These are phyloP conservation scores for Sterrhoptilus dennistouni DNA, from an alignment of 2,113 vertebrate genomes.

Conservation along the genomic window DNA sequence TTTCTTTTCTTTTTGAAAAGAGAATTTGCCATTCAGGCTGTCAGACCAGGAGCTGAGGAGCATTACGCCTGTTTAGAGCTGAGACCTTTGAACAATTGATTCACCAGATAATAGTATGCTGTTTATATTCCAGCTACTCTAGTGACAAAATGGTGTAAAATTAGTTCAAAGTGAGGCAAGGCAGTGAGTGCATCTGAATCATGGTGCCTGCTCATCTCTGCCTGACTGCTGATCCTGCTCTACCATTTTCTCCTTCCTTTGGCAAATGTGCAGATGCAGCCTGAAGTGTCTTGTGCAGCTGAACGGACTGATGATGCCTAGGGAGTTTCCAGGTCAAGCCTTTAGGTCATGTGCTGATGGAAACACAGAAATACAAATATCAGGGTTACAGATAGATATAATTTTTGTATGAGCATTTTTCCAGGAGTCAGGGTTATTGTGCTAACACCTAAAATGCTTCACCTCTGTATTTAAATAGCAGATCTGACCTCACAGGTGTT, in stretches of 20 bases:
- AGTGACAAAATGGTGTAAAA: background rate
- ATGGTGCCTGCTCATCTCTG: background rate
- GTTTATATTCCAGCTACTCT: background rate
- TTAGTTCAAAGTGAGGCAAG: background rate
- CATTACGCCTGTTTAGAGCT: background rate
- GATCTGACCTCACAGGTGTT: background rate
- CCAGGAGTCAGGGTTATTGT: background rate
- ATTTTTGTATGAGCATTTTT: background rate
- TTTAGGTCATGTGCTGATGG: background rate
- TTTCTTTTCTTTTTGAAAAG: background rate
- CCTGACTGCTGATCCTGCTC: background rate
- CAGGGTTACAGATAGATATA: background rate
- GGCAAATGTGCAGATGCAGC: fast-evolving
- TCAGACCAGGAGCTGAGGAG: background rate
- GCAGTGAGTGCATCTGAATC: background rate
- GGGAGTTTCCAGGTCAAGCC: background rate
- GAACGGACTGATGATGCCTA: background rate
- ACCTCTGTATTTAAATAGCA: background rate
- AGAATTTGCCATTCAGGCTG: background rate
- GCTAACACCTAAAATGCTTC: background rate
- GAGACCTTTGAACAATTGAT: background rate
- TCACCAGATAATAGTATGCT: background rate
- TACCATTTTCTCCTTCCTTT: background rate
- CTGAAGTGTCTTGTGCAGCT: background rate
- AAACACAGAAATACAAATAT: background rate